A percentile compares a stretch with the other conserved stretches of the same genome.
These are phyloP conservation scores for Synanthedon formicaeformis DNA, from an alignment of 2,888 invertebrate species.

Conservation along the genomic window DNA sequence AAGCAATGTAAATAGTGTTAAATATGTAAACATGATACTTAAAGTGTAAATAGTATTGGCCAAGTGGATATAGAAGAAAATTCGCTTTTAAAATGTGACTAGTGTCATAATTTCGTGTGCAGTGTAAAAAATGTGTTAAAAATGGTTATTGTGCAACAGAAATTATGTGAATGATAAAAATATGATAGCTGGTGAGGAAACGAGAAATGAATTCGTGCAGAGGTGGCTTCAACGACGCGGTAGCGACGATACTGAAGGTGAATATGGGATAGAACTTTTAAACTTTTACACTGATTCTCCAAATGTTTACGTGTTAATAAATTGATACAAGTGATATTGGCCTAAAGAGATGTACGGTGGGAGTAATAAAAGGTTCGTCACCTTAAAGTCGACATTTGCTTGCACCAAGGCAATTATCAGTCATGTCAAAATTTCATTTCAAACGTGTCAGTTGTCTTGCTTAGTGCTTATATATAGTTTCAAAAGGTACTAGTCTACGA, in stretches of 20 bases:
- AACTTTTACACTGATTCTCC: neutral
- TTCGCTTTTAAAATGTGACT: neutral
- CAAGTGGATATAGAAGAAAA: neutral
- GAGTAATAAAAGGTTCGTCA: too few relatives aligned
- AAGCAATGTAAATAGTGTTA: neutral
- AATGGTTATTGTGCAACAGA: slow-evolving; percentile 15
- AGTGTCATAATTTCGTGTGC: neutral
- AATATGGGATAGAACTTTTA: slow-evolving; percentile 1
- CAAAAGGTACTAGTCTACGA: too few relatives aligned
- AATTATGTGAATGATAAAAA: slow-evolving; percentile 38
- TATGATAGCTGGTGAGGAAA: slow-evolving; percentile 62
- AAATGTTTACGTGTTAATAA: too few relatives aligned
- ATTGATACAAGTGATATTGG: too few relatives aligned
- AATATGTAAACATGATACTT: neutral
- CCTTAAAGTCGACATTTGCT: too few relatives aligned
- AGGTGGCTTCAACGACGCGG: slow-evolving; percentile 50
- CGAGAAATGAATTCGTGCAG: slow-evolving; percentile 61
- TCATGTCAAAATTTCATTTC: too few relatives aligned
- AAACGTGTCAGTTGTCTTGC: too few relatives aligned
- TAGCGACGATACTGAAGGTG: slow-evolving; percentile 54
- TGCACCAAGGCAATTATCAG: too few relatives aligned
- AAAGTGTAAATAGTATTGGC: neutral
- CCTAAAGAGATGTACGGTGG: too few relatives aligned
- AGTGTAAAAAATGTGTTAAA: slow-evolving; percentile 1
- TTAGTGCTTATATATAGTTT: too few relatives aligned